phyloP scores from a whole-genome alignment of 2,888 invertebrate species.

The Mycalesis mineus region DNA sequence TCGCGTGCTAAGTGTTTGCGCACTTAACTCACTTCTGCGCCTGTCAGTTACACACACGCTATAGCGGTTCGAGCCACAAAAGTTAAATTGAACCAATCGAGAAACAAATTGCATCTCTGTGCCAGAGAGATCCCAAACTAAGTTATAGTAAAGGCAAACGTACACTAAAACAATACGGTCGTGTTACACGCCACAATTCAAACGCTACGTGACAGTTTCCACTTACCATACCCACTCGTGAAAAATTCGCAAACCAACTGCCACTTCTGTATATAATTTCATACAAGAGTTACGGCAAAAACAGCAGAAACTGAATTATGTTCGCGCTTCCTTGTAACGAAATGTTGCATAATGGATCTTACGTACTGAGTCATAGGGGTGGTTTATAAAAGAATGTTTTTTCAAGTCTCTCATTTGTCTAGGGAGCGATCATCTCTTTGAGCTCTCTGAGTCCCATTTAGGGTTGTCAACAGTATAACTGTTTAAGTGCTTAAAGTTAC shows the following conservation, averaged over 20 bases:
- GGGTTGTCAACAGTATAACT: background rate
- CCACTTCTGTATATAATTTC: constrained; percentile 5
- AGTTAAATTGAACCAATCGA: background rate
- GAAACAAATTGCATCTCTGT: background rate
- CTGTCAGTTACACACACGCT: background rate
- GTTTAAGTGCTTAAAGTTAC: too few relatives aligned
- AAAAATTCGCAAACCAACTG: background rate
- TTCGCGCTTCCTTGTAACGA: background rate
- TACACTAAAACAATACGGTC: background rate
- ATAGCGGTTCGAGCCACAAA: background rate
- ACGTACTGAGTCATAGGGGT: background rate
- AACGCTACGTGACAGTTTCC: background rate
- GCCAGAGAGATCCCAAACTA: background rate
- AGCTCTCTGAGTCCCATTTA: background rate
- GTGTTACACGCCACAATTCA: background rate
- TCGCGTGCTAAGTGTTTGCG: background rate
- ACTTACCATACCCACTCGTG: background rate
- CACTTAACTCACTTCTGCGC: too few relatives aligned
- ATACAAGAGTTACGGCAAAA: constrained; percentile 10
- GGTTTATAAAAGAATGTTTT: background rate
- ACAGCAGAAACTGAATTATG: constrained; percentile 15
- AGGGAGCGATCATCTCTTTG: constrained; percentile 27
- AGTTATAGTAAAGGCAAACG: background rate
- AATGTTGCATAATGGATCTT: constrained; percentile 5
- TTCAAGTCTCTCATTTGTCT: constrained; percentile 17